Evolutionary conservation across 1,140 invertebrate species (phyloP).

Genomic region (Portunus trituberculatus): DNA sequence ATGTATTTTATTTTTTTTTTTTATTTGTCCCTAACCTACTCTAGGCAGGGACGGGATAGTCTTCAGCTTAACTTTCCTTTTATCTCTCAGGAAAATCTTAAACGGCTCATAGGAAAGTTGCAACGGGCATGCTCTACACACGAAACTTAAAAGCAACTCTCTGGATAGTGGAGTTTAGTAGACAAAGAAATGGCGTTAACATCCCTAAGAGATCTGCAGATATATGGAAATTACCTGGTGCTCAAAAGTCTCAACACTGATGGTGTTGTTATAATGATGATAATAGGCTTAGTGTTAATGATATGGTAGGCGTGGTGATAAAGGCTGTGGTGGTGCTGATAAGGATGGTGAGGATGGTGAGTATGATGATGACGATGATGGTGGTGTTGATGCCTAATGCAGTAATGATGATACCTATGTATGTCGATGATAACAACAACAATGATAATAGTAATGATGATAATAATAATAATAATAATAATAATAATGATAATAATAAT

Average conservation of each 20-base stretch:
- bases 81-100: background rate
- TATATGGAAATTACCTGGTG: background rate
- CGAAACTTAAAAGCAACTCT: slow-evolving; percentile 18
- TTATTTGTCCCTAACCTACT: background rate
- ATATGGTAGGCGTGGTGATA: background rate
- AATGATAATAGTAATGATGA: background rate
- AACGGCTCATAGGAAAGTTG: background rate
- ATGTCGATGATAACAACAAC: background rate
- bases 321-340: too few relatives aligned
- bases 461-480: background rate
- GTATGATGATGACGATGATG: too few relatives aligned
- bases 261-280: background rate
- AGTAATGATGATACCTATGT: too few relatives aligned
- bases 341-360: too few relatives aligned
- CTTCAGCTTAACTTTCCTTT: background rate
- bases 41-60: background rate
- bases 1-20: background rate
- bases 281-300: background rate
- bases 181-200: slow-evolving; percentile 21
- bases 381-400: too few relatives aligned
- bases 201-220: background rate
- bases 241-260: background rate
- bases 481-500: background rate
- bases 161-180: slow-evolving; percentile 3
- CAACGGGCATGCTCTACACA: background rate